Percentiles rank a stretch among this genome's conserved stretches.
Conservation (phyloP, 37 sponge, comb jelly and placozoan genomes). For the Haliclona indistincta region DNA sequence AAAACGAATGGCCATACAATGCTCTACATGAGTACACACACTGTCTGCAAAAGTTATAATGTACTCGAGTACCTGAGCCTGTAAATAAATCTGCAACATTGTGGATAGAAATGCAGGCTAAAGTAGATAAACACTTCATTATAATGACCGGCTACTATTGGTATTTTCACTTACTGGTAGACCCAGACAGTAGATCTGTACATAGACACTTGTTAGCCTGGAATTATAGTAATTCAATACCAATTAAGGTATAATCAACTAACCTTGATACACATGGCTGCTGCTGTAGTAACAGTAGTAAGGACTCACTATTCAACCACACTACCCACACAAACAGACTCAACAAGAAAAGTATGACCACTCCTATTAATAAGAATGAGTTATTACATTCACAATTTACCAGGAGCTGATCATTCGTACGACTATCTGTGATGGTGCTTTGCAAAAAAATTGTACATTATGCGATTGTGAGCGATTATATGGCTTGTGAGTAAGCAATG, state of each 20-base stretch:
- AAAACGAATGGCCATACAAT: conserved; percentile 40
- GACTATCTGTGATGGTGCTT: too few relatives aligned
- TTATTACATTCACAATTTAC: neutral
- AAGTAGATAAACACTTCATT: neutral
- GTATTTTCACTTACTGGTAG: conserved; percentile 38
- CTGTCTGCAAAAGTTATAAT: too few relatives aligned
- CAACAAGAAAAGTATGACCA: neutral
- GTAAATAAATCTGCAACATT: conserved; percentile 39
- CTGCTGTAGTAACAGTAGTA: conserved; percentile 52
- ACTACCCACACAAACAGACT: neutral
- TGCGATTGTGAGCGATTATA: too few relatives aligned
- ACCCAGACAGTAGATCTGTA: conserved; percentile 14
- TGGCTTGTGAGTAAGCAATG: too few relatives aligned
- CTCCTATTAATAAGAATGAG: neutral
- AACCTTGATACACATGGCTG: conserved; percentile 47
- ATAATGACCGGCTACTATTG: neutral
- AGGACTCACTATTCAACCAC: conserved; percentile 39
- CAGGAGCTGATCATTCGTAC: too few relatives aligned
- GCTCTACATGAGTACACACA: conserved; percentile 2
- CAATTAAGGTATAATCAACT: neutral
- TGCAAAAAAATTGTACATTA: too few relatives aligned
- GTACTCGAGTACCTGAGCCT: conserved; percentile 51
- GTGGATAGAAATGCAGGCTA: conserved; percentile 19
- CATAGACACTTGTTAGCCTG: conserved; percentile 26
- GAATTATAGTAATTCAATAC: neutral